Conservation (phyloP, 2,113 vertebrate species). For the Amblyornis subalaris region DNA sequence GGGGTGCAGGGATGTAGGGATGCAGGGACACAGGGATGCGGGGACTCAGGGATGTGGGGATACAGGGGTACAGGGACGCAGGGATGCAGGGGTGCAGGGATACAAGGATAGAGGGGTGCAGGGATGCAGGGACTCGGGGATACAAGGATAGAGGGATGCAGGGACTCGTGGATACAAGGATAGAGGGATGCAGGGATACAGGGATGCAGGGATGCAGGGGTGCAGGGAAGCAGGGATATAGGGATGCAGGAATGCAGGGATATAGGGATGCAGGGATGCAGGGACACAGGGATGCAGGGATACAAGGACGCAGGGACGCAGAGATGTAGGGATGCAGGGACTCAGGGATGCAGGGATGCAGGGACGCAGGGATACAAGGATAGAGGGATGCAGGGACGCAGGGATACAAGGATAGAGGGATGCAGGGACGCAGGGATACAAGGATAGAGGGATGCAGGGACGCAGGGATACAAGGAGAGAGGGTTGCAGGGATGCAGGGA, state of each 20-base stretch:
- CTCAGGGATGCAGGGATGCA: fast-evolving
- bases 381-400: not conserved
- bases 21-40: not conserved
- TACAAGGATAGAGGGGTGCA: no score
- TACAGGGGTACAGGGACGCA: no score
- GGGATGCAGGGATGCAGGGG: not conserved
- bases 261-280: fast-evolving
- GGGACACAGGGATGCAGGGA: no score
- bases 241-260: fast-evolving
- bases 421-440: not conserved
- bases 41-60: fast-evolving
- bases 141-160: no score
- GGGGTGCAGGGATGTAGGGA: fast-evolving
- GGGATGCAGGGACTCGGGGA: not conserved
- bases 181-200: fast-evolving
- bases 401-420: not conserved
- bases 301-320: fast-evolving
- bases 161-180: no score
- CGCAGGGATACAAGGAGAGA: not conserved
- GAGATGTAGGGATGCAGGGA: fast-evolving
- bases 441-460: not conserved
- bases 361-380: fast-evolving
- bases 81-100: no score
- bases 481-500: not conserved
- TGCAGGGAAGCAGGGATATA: fast-evolving